These are phyloP conservation scores for Trachemys scripta DNA, from an alignment of 2,113 vertebrate genomes.

Conservation along the genomic window DNA sequence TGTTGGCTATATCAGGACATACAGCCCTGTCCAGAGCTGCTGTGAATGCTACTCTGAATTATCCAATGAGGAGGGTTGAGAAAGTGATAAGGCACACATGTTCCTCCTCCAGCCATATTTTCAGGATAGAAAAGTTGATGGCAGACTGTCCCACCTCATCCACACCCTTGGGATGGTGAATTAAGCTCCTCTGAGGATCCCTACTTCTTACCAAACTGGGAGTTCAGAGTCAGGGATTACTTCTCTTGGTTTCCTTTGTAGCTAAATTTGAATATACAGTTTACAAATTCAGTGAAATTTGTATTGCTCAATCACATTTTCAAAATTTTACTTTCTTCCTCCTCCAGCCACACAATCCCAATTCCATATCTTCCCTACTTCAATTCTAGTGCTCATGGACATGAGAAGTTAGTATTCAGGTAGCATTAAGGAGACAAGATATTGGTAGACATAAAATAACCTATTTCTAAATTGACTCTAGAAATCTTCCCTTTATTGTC, in stretches of 20 bases:
- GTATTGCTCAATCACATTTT: not conserved
- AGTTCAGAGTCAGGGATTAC: not conserved
- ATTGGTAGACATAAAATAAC: not conserved
- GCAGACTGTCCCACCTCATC: not conserved
- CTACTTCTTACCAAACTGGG: not conserved
- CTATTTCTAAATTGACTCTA: not conserved
- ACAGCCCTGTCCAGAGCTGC: not conserved
- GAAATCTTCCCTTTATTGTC: not conserved
- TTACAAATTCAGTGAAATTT: not conserved
- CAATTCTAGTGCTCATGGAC: not conserved
- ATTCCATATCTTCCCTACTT: slow-evolving; percentile 9
- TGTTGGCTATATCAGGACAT: not conserved
- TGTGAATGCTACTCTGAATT: not conserved
- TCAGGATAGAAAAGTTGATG: not conserved
- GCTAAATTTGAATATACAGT: not conserved
- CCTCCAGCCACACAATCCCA: not conserved
- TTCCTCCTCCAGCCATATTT: not conserved
- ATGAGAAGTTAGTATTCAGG: not conserved
- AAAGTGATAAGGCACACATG: accelerated
- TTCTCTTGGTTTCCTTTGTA: not conserved
- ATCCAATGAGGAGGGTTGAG: not conserved
- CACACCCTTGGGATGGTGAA: not conserved
- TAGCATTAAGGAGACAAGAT: not conserved
- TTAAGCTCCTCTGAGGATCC: not conserved
- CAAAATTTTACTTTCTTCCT: slow-evolving; percentile 10